Base-by-base conservation (phyloP, 2,797 vertebrate genomes). In the Typhlichthys eigenmanni region DNA sequence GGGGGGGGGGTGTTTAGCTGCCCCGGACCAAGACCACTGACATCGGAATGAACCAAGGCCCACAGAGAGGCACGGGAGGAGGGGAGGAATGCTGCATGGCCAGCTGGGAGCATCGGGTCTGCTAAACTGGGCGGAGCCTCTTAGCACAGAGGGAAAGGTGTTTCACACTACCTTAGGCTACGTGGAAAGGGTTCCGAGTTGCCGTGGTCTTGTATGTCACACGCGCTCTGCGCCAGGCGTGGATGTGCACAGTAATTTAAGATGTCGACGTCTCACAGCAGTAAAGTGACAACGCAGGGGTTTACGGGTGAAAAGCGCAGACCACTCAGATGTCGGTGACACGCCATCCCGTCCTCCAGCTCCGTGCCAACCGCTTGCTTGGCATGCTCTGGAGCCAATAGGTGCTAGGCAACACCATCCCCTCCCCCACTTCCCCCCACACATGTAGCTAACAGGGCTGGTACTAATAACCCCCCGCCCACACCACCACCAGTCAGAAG, bases 361-460 rank as follows among this genome's bases (percentile, higher is more conserved):
- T 81, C 75, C 52, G 62, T 82, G 85, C 87, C 90, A 90, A 86
- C 87, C 90, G 85, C 82, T 79, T 59, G 79, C 71, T 75, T 88
- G 87, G 79, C 76, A 76, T 71, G 81, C 73, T 77, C 65, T 58
- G 64, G 79, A 77, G 78, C 58, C 61, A 69, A 64, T 70, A 80
- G 68, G 64, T 64, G 73, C 34, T 63, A 47, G 56, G 55, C 47
- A 63, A 19, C 55, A 6, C 34, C 34, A 38, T 1, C 8, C 6
- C 6, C 6, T 53, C 45, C 8, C 16, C 43, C 56, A 5, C 8
- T 6, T 7, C 1, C 53, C 45, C 8, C 16, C 56, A 14, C 12
- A 12, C n/a, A 17, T 16, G 34, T 9, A 38, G 34, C 34, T 38
- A 9, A 38, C 34, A 9, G 34, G 34, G 34, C 34, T 38, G 34